Evolutionary conservation across 1,140 invertebrate genomes (phyloP), one percentile per base, ranked within the genome.

Genomic region (Ganaspis sp.): DNA sequence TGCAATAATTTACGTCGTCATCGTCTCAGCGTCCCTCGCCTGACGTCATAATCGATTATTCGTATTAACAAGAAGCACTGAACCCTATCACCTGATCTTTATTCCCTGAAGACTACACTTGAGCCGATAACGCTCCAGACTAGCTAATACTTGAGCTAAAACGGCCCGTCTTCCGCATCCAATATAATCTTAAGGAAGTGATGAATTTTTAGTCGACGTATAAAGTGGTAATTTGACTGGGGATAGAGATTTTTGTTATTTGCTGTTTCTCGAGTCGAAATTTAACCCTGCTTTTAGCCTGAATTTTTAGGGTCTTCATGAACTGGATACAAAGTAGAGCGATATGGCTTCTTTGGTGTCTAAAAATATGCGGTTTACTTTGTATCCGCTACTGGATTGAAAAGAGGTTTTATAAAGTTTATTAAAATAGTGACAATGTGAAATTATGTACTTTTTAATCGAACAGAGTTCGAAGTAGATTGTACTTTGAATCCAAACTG

Each of bases 31-130:
- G n/a, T 38, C 49, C 23, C 53, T 73, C 45, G 21, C 21, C 70
- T 53, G 73, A 72, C 34, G 73, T 79, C 70, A 79, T 81, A 83
- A 86, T 86, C 83, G 69, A 86, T 85, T 83, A 72, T 72, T 82
- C 78, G 69, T 70, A 71, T 23, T 77, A 77, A 80, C 74, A 26
- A 80, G 69, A 64, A 74, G 37, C 71, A 72, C 72, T 81, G 70
- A 76, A 81, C 79, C 58, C 80, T 82, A 80, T 84, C 72, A 45
- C 29, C 40, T 45, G 80, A 83, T 84, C 79, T 78, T 73, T 54
- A 26, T 70, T 73, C 77, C 69, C 9, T n/a, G 19, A 70, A 53
- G 49, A 70, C 75, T 69, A 72, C 37, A 49, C 29, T 76, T 73
- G 73, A 70, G 53, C 34, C 40, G 74, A 75, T 73, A 49, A 42